A percentile compares a stretch with the other conserved stretches of the same genome.
phyloP scores from a whole-genome alignment of 2,113 vertebrate genomes.

The Carassius auratus region DNA sequence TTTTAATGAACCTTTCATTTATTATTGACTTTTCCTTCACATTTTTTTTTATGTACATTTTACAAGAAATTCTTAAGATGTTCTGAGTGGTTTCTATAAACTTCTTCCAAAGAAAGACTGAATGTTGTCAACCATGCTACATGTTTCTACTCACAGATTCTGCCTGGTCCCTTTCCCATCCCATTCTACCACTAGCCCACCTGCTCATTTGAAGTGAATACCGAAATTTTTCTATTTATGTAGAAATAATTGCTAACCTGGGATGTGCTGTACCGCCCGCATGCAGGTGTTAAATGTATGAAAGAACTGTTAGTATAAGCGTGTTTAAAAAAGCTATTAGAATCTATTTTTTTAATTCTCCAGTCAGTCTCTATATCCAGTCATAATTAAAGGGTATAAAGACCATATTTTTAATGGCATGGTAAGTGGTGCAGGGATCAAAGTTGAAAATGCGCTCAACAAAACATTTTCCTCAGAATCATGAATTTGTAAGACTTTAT shows the following conservation, averaged over 20 bases:
- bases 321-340: conserved; percentile 12
- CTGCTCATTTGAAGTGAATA: conserved; percentile 40
- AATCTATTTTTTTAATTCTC: not conserved
- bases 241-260: conserved; percentile 46
- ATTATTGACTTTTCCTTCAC: too few relatives aligned
- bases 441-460: not conserved
- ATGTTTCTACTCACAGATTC: not conserved
- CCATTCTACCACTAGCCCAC: conserved; percentile 23
- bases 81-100: not conserved
- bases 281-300: not conserved
- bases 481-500: too few relatives aligned
- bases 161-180: not conserved
- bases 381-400: not conserved
- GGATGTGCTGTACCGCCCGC: not conserved
- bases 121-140: not conserved
- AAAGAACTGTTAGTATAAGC: not conserved
- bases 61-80: too few relatives aligned
- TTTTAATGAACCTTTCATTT: too few relatives aligned
- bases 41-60: too few relatives aligned
- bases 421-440: not conserved
- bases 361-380: not conserved
- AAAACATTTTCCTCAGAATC: not conserved
- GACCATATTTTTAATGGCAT: not conserved
- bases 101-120: not conserved
- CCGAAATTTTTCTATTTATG: conserved; percentile 50